Base-by-base conservation (phyloP, 2,888 invertebrate species). In the Drosophila birchii region DNA sequence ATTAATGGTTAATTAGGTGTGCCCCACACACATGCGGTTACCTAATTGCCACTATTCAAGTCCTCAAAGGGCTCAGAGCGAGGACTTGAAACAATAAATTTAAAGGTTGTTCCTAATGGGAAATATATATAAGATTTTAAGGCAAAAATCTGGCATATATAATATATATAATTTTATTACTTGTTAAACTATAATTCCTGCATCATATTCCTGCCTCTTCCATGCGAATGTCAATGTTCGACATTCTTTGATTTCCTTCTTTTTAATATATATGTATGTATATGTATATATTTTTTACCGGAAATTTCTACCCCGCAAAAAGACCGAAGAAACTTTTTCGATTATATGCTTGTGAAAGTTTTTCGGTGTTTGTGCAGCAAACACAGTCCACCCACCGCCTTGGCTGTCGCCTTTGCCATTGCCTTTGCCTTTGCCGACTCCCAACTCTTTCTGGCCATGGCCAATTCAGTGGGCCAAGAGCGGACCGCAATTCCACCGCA, bases 291-390 rank as follows among this genome's bases (percentile, higher is more conserved):
- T 51, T 49, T 43, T 51, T 26, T n/a, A 43, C 51, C 58, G 23
- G 20, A 68, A 34, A 39, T 18, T 32, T 47, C 47, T 18, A 29
- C 34, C 51, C 23, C 58, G 23, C 29, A 23, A 34, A 45, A 49
- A 43, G 36, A 34, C 64, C 60, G 23, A 62, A 49, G 75, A 89
- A 86, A 86, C 87, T 86, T 86, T 86, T 86, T 89, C 89, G 86
- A 86, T 89, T 89, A 89, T 89, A 78, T 89, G 88, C 86, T 89
- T 88, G 89, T 82, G 89, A 89, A 89, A 87, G 86, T 83, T 86
- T 82, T 44, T 73, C 66, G 76, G 72, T 85, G 86, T 87, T 87
- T 87, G 81, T 70, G 68, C 59, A 75, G 75, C 71, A 73, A 74
- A 71, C 54, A 58, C 41, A 49, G 43, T 26, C 56, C 47, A 32